A percentile compares a stretch with the other conserved stretches of the same genome.
These are phyloP conservation scores for Apogon talboti DNA, from an alignment of 2,797 vertebrate genomes.

Conservation along the genomic window DNA sequence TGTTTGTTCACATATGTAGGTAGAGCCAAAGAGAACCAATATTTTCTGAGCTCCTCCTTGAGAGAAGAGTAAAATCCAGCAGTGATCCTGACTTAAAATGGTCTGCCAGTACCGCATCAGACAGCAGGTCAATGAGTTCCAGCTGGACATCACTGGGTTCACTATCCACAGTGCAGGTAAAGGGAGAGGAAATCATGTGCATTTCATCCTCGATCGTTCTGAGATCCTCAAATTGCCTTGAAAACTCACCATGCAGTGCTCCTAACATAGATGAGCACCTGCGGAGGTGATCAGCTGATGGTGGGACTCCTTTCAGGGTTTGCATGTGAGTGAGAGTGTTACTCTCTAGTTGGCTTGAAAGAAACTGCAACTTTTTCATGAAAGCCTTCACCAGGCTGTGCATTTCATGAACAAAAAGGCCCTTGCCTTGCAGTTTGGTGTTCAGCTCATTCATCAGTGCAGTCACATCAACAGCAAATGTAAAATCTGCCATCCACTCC, in stretches of 20 bases:
- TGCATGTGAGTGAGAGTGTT: slow-evolving; percentile 47
- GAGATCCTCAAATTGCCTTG: slow-evolving; percentile 17
- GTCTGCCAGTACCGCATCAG: slow-evolving; percentile 43
- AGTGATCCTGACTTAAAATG: slow-evolving; percentile 14
- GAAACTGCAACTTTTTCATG: slow-evolving; percentile 28
- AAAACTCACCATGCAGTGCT: slow-evolving; percentile 26
- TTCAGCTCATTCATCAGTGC: slow-evolving; percentile 8
- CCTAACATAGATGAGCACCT: slow-evolving; percentile 43
- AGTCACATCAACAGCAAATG: slow-evolving; percentile 27
- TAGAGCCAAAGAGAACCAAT: slow-evolving; percentile 5
- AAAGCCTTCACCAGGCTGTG: slow-evolving; percentile 17
- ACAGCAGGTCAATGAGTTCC: slow-evolving; percentile 59
- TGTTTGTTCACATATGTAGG: slow-evolving; percentile 2
- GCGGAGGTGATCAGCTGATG: slow-evolving; percentile 48
- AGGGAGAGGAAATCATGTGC: slow-evolving; percentile 36
- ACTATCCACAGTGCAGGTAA: slow-evolving; percentile 9
- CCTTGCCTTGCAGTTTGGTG: slow-evolving; percentile 13
- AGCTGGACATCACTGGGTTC: slow-evolving; percentile 32
- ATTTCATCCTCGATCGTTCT: slow-evolving; percentile 29
- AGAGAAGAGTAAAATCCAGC: neutral
- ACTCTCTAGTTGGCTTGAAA: slow-evolving; percentile 32
- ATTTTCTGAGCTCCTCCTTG: slow-evolving; percentile 5
- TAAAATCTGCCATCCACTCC: slow-evolving; percentile 38
- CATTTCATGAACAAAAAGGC: slow-evolving; percentile 11
- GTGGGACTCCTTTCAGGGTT: slow-evolving; percentile 40